phyloP scores from a whole-genome alignment of 2,888 invertebrate genomes.

The Drosophila atroscutellata region DNA sequence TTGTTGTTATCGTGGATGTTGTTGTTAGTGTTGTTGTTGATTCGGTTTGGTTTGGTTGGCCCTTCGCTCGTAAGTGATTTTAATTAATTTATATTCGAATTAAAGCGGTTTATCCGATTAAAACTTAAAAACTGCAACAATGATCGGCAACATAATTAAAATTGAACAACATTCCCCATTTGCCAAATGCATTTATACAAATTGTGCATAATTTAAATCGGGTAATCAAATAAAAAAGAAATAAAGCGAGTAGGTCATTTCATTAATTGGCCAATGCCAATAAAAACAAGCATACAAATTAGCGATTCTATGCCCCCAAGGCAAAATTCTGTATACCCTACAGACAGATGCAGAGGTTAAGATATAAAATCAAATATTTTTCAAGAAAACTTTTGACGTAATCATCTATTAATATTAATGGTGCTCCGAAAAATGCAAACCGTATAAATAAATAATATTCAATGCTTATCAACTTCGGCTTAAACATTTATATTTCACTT shows the following conservation, averaged over 20 bases:
- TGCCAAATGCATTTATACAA: constrained; percentile 44
- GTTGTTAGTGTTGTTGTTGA: constrained; percentile 38
- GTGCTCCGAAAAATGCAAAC: background rate
- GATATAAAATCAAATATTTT: background rate
- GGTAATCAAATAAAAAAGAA: constrained; percentile 35
- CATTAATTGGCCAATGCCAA: constrained; percentile 53
- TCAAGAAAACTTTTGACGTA: background rate
- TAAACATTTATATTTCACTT: background rate
- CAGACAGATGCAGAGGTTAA: background rate
- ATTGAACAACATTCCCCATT: constrained; percentile 54
- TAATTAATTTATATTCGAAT: constrained; percentile 80
- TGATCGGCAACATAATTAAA: constrained; percentile 67
- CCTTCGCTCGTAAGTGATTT: constrained; percentile 69
- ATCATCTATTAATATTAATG: background rate
- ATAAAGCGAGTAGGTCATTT: constrained; percentile 36
- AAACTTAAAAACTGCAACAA: constrained; percentile 69
- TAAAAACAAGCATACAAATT: background rate
- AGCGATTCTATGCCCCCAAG: too few relatives aligned
- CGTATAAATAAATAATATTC: background rate
- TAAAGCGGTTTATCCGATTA: constrained; percentile 76
- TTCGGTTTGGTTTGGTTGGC: constrained; percentile 44
- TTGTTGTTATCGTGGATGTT: constrained; percentile 30
- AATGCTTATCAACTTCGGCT: background rate
- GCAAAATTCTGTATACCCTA: background rate
- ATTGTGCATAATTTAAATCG: constrained; percentile 54